Conservation (phyloP, 2,113 vertebrate species). For the Tenebrosternarchus preto region DNA sequence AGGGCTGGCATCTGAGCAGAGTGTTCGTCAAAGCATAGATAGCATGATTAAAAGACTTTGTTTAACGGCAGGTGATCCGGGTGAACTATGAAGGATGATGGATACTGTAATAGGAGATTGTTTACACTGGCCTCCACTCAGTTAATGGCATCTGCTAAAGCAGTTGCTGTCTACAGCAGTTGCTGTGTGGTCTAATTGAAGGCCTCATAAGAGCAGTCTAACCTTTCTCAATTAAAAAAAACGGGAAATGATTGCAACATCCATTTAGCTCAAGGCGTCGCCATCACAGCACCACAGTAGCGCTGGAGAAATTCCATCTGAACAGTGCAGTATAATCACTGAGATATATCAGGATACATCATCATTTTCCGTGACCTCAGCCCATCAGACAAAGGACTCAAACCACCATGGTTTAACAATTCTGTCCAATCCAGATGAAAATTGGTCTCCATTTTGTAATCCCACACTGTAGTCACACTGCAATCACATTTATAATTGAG, state of each 20-base stretch:
- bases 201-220: constrained; percentile 31
- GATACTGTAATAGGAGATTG: constrained; percentile 48
- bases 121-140: constrained; percentile 37
- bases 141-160: constrained; percentile 41
- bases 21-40: constrained; percentile 39
- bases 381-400: constrained; percentile 51
- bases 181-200: constrained; percentile 35
- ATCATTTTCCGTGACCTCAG: constrained; percentile 68
- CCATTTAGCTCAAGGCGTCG: constrained; percentile 67
- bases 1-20: constrained; percentile 18
- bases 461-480: constrained; percentile 22
- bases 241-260: constrained; percentile 3
- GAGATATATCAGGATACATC: constrained; percentile 59
- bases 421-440: constrained; percentile 54
- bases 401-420: constrained; percentile 64
- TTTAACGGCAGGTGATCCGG: constrained; percentile 48
- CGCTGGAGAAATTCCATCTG: constrained; percentile 70
- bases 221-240: not conserved
- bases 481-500: constrained; percentile 28
- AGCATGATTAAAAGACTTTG: constrained; percentile 53
- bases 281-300: not conserved
- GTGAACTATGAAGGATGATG: constrained; percentile 46
- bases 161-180: constrained; percentile 21
- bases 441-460: constrained; percentile 47
- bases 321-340: constrained; percentile 57